Conservation (phyloP, 2,888 invertebrate genomes). For the Abscondita cerata region DNA sequence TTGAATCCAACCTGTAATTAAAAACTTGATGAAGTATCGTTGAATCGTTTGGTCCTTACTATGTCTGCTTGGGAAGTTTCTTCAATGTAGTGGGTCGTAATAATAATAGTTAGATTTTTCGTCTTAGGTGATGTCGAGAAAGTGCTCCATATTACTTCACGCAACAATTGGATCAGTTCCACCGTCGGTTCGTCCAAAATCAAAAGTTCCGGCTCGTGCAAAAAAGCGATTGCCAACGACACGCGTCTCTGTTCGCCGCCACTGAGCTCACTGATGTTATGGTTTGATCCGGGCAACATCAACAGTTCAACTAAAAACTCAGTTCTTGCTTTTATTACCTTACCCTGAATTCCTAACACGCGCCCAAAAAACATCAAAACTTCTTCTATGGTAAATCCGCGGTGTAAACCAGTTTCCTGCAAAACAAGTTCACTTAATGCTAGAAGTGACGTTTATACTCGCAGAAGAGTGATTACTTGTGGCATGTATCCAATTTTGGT, state of each 20-base stretch:
- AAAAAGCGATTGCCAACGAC: constrained; percentile 85
- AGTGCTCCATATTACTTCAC: constrained; percentile 86
- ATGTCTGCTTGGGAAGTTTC: constrained; percentile 84
- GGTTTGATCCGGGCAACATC: constrained; percentile 48
- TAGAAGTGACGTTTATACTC: too few relatives aligned
- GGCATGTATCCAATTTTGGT: not conserved
- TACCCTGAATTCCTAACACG: constrained; percentile 52
- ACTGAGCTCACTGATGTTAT: constrained; percentile 75
- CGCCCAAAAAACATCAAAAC: constrained; percentile 46
- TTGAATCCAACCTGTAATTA: constrained; percentile 75
- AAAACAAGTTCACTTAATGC: constrained; percentile 33
- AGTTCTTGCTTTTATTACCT: constrained; percentile 45
- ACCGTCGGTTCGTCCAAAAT: constrained; percentile 95
- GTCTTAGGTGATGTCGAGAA: constrained; percentile 79
- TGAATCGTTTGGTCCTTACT: constrained; percentile 61
- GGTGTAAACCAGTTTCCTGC: constrained; percentile 57
- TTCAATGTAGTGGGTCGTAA: constrained; percentile 88
- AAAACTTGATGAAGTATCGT: too few relatives aligned
- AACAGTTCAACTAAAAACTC: constrained; percentile 31
- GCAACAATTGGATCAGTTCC: constrained; percentile 87
- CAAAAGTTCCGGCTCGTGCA: constrained; percentile 88
- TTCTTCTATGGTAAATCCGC: constrained; percentile 54
- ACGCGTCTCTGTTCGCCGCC: constrained; percentile 91
- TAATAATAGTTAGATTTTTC: constrained; percentile 83
- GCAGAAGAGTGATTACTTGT: not conserved